Percentiles rank a stretch among this genome's conserved stretches.
Conservation (phyloP, 2,113 vertebrate species). For the Rostratula benghalensis region DNA sequence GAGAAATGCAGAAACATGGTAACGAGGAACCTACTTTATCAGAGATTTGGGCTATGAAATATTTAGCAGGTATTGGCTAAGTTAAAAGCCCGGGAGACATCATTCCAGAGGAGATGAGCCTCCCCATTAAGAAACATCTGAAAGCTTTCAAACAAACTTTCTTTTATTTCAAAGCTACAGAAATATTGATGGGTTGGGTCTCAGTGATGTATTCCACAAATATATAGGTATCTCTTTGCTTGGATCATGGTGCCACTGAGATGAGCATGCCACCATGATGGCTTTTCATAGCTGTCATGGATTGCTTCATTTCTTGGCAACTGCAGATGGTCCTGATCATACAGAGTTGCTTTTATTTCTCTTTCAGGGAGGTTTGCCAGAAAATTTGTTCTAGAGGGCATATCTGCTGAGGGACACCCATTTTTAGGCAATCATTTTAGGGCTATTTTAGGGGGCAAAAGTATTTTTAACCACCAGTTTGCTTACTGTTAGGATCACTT, state of each 20-base stretch:
- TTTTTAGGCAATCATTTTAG: neutral
- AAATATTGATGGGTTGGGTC: neutral
- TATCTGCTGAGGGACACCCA: neutral
- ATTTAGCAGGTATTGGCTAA: neutral
- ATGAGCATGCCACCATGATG: neutral
- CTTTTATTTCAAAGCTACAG: neutral
- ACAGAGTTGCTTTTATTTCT: neutral
- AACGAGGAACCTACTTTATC: neutral
- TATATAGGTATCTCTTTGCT: neutral
- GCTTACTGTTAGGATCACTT: neutral
- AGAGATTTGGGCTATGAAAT: conserved; percentile 16
- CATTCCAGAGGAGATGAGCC: neutral
- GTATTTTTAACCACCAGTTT: neutral
- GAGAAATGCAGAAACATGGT: neutral
- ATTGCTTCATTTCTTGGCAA: neutral
- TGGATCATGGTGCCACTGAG: neutral
- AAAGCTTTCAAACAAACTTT: conserved; percentile 1
- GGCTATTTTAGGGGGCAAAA: neutral
- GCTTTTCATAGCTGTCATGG: neutral
- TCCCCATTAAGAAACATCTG: neutral
- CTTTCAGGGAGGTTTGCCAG: neutral
- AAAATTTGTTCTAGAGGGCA: neutral
- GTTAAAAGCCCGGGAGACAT: neutral
- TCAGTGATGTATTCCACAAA: neutral
- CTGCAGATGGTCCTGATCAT: neutral